A percentile compares a stretch with the other conserved stretches of the same genome.
Conservation (phyloP, 1,140 invertebrate genomes). For the Leptoteleia sp. region DNA sequence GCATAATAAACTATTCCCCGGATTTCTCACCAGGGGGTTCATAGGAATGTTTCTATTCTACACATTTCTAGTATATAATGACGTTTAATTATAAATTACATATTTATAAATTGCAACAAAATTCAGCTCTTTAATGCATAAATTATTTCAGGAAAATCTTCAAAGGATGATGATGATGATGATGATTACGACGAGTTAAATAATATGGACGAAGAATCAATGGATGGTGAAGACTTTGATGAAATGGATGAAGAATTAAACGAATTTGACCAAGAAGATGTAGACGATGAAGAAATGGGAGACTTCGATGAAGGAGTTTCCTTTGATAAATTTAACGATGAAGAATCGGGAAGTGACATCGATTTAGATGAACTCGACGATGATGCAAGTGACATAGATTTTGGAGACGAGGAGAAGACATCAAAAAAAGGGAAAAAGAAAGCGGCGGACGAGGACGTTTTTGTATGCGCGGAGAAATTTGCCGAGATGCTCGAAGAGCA, state of each 20-base stretch:
- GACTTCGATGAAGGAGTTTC: constrained; percentile 70
- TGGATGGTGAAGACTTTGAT: constrained; percentile 76
- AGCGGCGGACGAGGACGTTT: constrained; percentile 77
- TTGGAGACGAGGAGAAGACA: constrained; percentile 56
- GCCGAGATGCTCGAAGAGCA: constrained; percentile 87
- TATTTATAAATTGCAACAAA: too few relatives aligned
- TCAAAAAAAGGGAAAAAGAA: constrained; percentile 45
- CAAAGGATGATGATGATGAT: constrained; percentile 58
- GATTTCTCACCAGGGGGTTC: too few relatives aligned
- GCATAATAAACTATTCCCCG: too few relatives aligned
- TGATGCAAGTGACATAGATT: constrained; percentile 68
- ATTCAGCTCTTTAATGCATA: too few relatives aligned
- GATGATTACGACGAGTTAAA: constrained; percentile 69
- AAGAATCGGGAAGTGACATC: constrained; percentile 69
- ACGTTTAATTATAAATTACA: too few relatives aligned
- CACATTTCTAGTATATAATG: too few relatives aligned
- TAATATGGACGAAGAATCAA: constrained; percentile 81
- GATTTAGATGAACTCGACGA: constrained; percentile 68
- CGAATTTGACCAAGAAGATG: constrained; percentile 71
- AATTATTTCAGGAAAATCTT: constrained; percentile 30
- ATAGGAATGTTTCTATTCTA: too few relatives aligned
- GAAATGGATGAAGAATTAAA: constrained; percentile 67
- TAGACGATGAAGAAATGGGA: constrained; percentile 69
- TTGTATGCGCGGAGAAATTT: constrained; percentile 89
- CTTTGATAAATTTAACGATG: constrained; percentile 72